These are phyloP conservation scores for Lepidocyrtinus sp. DNA, from an alignment of 2,888 invertebrate species.

Conservation along the genomic window DNA sequence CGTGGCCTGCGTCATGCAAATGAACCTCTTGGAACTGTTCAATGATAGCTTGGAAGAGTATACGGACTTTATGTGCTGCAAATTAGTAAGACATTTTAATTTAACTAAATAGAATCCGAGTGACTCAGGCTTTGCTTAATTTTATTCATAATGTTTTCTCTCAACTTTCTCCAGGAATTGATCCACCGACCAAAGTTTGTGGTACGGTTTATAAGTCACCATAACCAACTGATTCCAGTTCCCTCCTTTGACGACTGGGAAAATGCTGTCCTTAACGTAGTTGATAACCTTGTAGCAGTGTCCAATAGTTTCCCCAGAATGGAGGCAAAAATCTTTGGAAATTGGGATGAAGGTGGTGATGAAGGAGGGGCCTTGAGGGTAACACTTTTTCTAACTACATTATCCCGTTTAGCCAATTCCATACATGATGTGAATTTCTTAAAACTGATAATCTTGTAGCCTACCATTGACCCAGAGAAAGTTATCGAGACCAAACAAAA, in stretches of 20 bases:
- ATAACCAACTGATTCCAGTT: conserved; percentile 65
- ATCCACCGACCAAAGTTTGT: conserved; percentile 66
- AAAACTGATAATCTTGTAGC: conserved; percentile 75
- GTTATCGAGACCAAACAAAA: conserved; percentile 78
- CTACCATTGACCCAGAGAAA: conserved; percentile 82
- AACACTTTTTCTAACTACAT: neutral
- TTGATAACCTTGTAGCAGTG: conserved; percentile 83
- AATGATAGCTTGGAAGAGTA: conserved; percentile 85
- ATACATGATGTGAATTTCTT: neutral
- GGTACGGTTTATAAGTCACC: conserved; percentile 64
- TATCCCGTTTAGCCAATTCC: neutral
- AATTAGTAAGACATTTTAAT: conserved; percentile 78
- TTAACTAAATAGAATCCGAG: no score
- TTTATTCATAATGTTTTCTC: no score
- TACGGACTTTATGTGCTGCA: conserved; percentile 83
- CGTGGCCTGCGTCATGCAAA: conserved; percentile 89
- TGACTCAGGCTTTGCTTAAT: no score
- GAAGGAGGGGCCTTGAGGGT: conserved; percentile 45
- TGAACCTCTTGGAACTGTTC: conserved; percentile 86
- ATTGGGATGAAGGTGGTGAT: conserved; percentile 64
- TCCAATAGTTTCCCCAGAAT: conserved; percentile 83
- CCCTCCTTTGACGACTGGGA: conserved; percentile 84
- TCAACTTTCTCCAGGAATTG: conserved; percentile 64
- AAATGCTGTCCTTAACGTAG: conserved; percentile 79
- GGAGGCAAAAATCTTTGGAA: conserved; percentile 78